A percentile compares a stretch with the other conserved stretches of the same genome.
These are phyloP conservation scores for Drosophila maculinotata DNA, from an alignment of 2,888 invertebrate species.

Conservation along the genomic window DNA sequence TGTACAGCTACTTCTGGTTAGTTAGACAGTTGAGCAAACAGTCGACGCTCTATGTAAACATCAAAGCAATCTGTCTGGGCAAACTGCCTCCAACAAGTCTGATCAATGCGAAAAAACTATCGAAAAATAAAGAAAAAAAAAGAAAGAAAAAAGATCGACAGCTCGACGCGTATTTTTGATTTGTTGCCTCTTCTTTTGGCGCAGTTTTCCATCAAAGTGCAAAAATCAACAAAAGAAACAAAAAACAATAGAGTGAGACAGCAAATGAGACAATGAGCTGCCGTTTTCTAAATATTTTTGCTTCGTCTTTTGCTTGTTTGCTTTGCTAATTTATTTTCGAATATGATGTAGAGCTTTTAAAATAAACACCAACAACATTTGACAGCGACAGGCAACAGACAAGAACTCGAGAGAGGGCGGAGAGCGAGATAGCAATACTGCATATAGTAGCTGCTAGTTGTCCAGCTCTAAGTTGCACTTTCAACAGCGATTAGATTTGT, in stretches of 20 bases:
- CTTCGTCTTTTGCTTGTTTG: slow-evolving; percentile 55
- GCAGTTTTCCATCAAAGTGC: slow-evolving; percentile 71
- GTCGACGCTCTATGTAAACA: slow-evolving; percentile 56
- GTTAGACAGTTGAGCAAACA: slow-evolving; percentile 40
- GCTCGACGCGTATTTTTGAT: slow-evolving; percentile 46
- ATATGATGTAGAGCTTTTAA: slow-evolving; percentile 79
- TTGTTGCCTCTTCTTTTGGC: slow-evolving; percentile 43
- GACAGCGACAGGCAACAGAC: slow-evolving; percentile 50
- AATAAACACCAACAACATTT: slow-evolving; percentile 64
- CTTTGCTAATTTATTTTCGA: slow-evolving; percentile 76
- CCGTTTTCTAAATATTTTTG: slow-evolving; percentile 21
- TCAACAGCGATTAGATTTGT: slow-evolving; percentile 22
- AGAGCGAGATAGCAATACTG: neutral
- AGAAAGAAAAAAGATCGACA: slow-evolving; percentile 27
- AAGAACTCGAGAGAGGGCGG: slow-evolving; percentile 13
- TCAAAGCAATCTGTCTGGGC: slow-evolving; percentile 61
- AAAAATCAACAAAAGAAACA: slow-evolving; percentile 68
- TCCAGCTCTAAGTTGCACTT: slow-evolving; percentile 28
- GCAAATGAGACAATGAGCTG: slow-evolving; percentile 31
- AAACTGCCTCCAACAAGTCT: slow-evolving; percentile 57
- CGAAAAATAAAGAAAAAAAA: neutral
- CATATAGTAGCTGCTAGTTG: neutral
- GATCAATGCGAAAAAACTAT: slow-evolving; percentile 36
- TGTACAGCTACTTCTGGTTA: slow-evolving; percentile 16
- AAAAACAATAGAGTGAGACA: slow-evolving; percentile 2